These are phyloP conservation scores for Nautilus pompilius DNA, from an alignment of 1,140 invertebrate species.

Conservation along the genomic window DNA sequence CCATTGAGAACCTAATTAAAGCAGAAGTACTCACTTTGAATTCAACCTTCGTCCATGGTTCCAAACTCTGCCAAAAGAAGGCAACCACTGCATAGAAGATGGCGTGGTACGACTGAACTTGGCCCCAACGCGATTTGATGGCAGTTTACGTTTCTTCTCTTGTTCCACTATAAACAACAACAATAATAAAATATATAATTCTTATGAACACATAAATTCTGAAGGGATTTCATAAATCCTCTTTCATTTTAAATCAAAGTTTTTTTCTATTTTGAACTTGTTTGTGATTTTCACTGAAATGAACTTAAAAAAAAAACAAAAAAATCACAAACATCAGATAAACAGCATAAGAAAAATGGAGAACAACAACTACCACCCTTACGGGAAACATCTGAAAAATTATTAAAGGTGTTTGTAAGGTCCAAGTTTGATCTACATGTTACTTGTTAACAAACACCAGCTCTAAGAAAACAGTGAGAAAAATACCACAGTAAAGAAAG, in stretches of 20 bases:
- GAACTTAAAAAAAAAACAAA: no score
- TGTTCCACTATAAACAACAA: conserved; percentile 16
- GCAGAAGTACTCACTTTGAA: conserved; percentile 18
- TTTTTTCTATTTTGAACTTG: background rate
- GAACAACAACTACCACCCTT: no score
- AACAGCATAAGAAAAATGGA: no score
- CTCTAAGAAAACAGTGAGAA: no score
- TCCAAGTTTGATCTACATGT: no score
- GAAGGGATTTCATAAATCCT: background rate
- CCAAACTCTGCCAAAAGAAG: conserved; percentile 28
- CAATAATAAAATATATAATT: background rate
- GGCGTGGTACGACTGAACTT: conserved; percentile 17
- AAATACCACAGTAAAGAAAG: no score
- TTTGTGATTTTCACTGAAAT: background rate
- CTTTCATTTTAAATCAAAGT: background rate
- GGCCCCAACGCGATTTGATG: conserved; percentile 20
- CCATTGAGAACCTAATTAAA: no score
- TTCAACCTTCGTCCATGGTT: conserved; percentile 22
- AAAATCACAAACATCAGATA: no score
- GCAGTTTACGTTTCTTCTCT: conserved; percentile 22
- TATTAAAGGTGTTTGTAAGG: no score
- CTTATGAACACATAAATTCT: background rate
- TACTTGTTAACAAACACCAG: no score
- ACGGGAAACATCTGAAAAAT: no score
- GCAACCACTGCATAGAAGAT: conserved; percentile 19